Evolutionary conservation across 1,140 invertebrate species (phyloP).

Genomic region (Eubasilissa regina): DNA sequence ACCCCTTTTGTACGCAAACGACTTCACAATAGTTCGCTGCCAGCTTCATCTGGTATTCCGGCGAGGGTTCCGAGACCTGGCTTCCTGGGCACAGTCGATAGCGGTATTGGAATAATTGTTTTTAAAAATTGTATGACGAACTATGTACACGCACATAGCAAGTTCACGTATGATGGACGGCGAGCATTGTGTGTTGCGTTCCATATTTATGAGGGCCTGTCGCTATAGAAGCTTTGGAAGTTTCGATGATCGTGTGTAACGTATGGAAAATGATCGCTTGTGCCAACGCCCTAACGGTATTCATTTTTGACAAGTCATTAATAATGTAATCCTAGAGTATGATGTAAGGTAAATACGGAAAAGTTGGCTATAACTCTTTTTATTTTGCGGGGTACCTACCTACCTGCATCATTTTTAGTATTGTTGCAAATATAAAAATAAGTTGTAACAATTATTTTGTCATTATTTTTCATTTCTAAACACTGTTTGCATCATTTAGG

Average conservation of each 20-base stretch:
- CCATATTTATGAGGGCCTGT: conserved; percentile 41
- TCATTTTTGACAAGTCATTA: background rate
- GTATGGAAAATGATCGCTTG: conserved; percentile 4
- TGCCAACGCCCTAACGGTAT: conserved; percentile 17
- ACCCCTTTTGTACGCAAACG: conserved; percentile 18
- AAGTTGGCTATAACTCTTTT: too few species aligned
- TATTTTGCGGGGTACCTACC: too few species aligned
- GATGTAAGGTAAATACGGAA: too few species aligned
- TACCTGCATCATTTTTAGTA: too few species aligned
- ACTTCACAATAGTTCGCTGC: background rate
- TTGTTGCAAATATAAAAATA: too few species aligned
- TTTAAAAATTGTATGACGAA: conserved; percentile 23
- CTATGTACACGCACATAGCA: background rate
- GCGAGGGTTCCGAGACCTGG: background rate
- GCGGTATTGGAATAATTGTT: conserved; percentile 15
- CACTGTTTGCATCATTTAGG: too few species aligned
- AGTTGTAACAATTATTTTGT: too few species aligned
- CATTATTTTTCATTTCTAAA: too few species aligned
- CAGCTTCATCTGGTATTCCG: background rate
- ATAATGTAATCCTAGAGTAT: too few species aligned
- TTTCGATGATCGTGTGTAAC: background rate
- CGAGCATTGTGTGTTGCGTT: conserved; percentile 39
- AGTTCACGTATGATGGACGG: conserved; percentile 25
- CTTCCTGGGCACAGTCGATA: conserved; percentile 15
- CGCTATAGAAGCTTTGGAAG: conserved; percentile 5